These are phyloP conservation scores for Camptogramma bilineatum DNA, from an alignment of 2,888 invertebrate genomes.

Conservation along the genomic window DNA sequence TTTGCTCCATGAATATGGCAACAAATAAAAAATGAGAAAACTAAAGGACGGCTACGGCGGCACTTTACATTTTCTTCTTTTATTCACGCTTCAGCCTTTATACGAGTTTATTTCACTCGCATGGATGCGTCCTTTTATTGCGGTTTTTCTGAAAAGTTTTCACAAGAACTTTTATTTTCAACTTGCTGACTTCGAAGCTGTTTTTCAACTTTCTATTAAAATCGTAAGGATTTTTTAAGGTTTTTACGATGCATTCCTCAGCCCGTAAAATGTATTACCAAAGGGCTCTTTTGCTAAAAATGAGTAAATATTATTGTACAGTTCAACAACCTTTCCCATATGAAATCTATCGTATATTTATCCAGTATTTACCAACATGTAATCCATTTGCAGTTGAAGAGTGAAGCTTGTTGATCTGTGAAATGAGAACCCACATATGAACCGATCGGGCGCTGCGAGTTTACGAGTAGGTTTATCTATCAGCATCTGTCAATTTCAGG, in stretches of 20 bases:
- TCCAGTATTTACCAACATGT: constrained; percentile 11
- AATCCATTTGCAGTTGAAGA: constrained; percentile 24
- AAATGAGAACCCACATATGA: constrained; percentile 27
- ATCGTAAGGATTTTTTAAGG: background rate
- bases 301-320: background rate
- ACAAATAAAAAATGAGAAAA: constrained; percentile 21
- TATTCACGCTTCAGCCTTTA: constrained; percentile 18
- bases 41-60: constrained; percentile 4
- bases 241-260: background rate
- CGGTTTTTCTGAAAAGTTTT: constrained; percentile 25
- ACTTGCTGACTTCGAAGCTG: constrained; percentile 12
- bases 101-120: constrained; percentile 28
- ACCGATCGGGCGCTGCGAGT: constrained; percentile 7
- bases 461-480: constrained; percentile 10
- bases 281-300: background rate
- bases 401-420: constrained; percentile 21
- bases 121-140: constrained; percentile 23
- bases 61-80: constrained; percentile 20
- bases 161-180: constrained; percentile 24
- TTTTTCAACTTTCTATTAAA: constrained; percentile 13
- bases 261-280: background rate
- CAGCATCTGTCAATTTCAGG: constrained; percentile 18
- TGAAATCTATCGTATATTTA: constrained; percentile 1
- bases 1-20: constrained; percentile 7
- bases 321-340: constrained; percentile 2